phyloP scores from a whole-genome alignment of 2,113 vertebrate species.

The Delphinapterus leucas region DNA sequence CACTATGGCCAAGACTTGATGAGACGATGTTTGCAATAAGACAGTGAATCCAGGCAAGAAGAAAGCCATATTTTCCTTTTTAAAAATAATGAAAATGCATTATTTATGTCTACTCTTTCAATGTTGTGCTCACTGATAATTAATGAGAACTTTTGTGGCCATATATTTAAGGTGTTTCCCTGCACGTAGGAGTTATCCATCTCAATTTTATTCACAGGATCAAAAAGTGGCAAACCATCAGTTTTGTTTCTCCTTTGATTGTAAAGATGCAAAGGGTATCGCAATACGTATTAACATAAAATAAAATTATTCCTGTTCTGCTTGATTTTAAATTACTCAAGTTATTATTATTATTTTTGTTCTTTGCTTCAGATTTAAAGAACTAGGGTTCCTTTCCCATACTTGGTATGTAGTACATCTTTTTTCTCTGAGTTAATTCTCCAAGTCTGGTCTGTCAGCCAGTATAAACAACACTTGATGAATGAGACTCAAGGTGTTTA shows the following conservation, averaged over 20 bases:
- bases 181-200: slow-evolving; percentile 21
- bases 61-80: background rate
- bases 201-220: slow-evolving; percentile 55
- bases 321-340: slow-evolving; percentile 73
- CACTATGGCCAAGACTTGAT: slow-evolving; percentile 68
- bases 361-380: slow-evolving; percentile 42
- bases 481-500: slow-evolving; percentile 96
- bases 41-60: slow-evolving; percentile 54
- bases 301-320: slow-evolving; percentile 72
- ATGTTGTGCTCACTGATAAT: slow-evolving; percentile 60
- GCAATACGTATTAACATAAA: slow-evolving; percentile 68
- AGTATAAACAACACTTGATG: slow-evolving; percentile 94
- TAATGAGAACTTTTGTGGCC: slow-evolving; percentile 45
- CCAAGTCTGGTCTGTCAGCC: slow-evolving; percentile 88
- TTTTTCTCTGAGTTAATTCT: slow-evolving; percentile 89
- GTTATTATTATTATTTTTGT: slow-evolving; percentile 39
- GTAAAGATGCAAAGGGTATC: slow-evolving; percentile 55
- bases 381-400: slow-evolving; percentile 83
- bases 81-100: slow-evolving; percentile 48
- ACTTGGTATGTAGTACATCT: slow-evolving; percentile 85
- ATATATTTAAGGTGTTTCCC: slow-evolving; percentile 13
- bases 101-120: slow-evolving; percentile 50
- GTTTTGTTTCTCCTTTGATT: slow-evolving; percentile 39
- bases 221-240: slow-evolving; percentile 30
- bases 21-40: slow-evolving; percentile 74